Base-by-base conservation (phyloP, 2,797 vertebrate genomes). In the Rhincodon typus region DNA sequence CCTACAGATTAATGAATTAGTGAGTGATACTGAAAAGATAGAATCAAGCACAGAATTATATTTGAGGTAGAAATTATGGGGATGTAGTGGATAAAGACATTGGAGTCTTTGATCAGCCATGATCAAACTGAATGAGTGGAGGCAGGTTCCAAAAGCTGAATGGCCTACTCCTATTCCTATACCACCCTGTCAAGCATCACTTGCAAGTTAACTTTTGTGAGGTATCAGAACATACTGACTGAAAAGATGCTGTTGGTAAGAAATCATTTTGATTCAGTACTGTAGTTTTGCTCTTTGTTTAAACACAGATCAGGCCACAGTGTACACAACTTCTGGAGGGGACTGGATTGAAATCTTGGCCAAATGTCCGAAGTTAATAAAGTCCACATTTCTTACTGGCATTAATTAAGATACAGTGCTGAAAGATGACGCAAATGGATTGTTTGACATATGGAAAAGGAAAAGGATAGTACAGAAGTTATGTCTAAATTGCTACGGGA, bases 281-380 rank as follows among this genome's bases (percentile, higher is more conserved):
- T 21, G 87, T 27, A 90, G 87, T 62, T 90, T 62, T 23, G 19
- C 46, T 70, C 67, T 70, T 94, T 46, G 38, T 69, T 72, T 70
- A 70, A 67, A 38, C n/a, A 70, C n/a, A 27, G n/a, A 70, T 94
- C 66, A 70, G 42, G n/a, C 46, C 69, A 38, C 19, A 46, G n/a
- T 2, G 67, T 66, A 2, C 21, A 69, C 8, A 46, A 67, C 19
- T 93, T 67, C 34, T 91, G n/a, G 34, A 67, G 90, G 57, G 67
- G 23, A 66, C 34, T 38, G 17, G 38, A 15, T 82, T 13, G 57
- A 66, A 57, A 57, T 69, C 7, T 34, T 94, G 66, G 66, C 62
- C 62, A 69, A 94, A 23, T 94, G 62, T 62, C 90, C 34, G 23
- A 62, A 67, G 90, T 94, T 94, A 42, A 69, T 90, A 90, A 90